Percentiles rank a stretch among this genome's conserved stretches.
Evolutionary conservation across 2,113 vertebrate species (phyloP).

Genomic region (Ceratotherium simum): DNA sequence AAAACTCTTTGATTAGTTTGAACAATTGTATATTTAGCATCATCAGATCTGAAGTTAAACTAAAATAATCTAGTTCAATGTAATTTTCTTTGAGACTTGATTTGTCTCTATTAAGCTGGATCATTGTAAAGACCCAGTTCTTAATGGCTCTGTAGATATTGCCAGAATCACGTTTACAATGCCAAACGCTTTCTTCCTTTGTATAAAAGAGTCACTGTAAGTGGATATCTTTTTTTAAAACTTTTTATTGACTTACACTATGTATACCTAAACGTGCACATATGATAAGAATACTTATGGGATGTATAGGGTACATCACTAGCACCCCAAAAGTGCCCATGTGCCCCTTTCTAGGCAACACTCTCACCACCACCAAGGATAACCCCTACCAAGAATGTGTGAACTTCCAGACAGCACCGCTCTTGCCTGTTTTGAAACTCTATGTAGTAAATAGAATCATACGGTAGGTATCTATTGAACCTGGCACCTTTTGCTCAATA

Average conservation of each 20-base stretch:
- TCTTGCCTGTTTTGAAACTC: not conserved
- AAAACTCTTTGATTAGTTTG: conserved; percentile 36
- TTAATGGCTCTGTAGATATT: conserved; percentile 16
- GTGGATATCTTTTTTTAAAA: not conserved
- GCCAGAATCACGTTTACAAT: not conserved
- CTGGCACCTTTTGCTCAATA: not conserved
- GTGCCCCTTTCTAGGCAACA: not conserved
- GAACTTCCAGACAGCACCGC: not conserved
- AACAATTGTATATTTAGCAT: conserved; percentile 33
- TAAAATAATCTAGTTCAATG: not conserved
- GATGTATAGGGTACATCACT: not conserved
- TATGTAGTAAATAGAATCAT: not conserved
- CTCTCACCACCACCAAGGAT: not conserved
- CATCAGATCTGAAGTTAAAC: not conserved
- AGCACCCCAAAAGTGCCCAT: not conserved
- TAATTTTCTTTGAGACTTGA: not conserved
- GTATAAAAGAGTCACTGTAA: conserved; percentile 10
- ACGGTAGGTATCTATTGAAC: not conserved
- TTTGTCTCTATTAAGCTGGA: conserved; percentile 40
- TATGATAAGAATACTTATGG: not conserved
- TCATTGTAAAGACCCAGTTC: not conserved
- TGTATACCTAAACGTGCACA: not conserved
- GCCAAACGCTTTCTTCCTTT: not conserved
- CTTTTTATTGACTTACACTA: not conserved
- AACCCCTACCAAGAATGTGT: not conserved